A percentile compares a stretch with the other conserved stretches of the same genome.
Conservation (phyloP, 2,113 vertebrate species). For the Pelvicachromis taeniatus region DNA sequence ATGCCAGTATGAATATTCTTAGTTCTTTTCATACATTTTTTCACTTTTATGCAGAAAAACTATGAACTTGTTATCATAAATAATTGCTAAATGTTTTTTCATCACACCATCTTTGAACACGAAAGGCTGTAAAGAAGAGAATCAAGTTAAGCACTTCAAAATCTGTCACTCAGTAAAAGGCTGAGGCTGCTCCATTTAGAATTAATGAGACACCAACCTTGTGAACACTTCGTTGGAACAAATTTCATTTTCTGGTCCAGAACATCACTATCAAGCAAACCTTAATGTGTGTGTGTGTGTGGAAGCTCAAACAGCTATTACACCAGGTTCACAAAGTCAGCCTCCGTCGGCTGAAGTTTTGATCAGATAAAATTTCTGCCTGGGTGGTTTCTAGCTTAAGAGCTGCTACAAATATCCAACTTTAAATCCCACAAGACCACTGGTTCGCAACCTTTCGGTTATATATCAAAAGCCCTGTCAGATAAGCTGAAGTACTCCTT, state of each 20-base stretch:
- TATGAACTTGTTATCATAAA: background rate
- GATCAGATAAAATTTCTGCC: background rate
- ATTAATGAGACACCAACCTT: conserved; percentile 34
- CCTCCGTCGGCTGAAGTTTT: background rate
- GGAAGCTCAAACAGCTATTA: conserved; percentile 10
- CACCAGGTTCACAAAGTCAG: conserved; percentile 36
- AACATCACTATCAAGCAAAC: conserved; percentile 22
- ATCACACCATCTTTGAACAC: background rate
- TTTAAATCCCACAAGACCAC: background rate
- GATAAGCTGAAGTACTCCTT: background rate
- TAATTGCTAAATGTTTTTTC: background rate
- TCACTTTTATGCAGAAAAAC: background rate
- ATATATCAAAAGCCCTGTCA: background rate
- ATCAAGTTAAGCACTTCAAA: background rate
- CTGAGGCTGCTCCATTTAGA: background rate
- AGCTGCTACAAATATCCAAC: background rate
- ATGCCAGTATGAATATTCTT: background rate
- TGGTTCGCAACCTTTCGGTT: background rate
- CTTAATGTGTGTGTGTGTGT: background rate
- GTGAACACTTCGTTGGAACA: background rate
- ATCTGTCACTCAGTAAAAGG: background rate
- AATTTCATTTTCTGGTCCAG: conserved; percentile 38
- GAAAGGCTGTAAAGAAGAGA: background rate
- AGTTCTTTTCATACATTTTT: background rate
- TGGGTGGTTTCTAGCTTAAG: conserved; percentile 2